phyloP scores from a whole-genome alignment of 2,113 vertebrate species.

The Dromaius novaehollandiae region DNA sequence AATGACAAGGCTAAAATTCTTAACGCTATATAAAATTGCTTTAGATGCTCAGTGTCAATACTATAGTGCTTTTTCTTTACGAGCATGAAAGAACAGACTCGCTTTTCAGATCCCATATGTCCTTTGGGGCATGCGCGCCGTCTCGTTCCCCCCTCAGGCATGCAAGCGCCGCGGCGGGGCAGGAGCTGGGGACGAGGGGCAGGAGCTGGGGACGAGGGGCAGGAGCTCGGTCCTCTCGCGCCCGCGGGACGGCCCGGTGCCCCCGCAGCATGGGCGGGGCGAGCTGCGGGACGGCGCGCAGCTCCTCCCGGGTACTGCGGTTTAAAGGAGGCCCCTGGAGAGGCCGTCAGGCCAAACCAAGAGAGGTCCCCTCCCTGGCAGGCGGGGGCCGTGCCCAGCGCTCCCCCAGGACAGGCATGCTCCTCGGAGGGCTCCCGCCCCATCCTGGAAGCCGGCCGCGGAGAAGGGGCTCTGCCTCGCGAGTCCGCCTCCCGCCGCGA shows the following conservation, averaged over 20 bases:
- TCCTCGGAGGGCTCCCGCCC: neutral
- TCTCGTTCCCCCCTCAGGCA: neutral
- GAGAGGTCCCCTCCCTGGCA: neutral
- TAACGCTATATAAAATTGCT: constrained; percentile 32
- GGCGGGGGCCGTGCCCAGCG: neutral
- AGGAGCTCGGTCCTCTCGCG: neutral
- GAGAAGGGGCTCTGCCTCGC: neutral
- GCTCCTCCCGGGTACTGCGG: neutral
- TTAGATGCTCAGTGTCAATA: neutral
- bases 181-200: no score
- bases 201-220: no score
- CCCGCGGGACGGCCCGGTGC: no score
- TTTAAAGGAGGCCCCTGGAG: neutral
- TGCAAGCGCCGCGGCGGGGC: neutral
- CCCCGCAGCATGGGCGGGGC: no score
- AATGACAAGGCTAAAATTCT: neutral
- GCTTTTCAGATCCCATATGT: neutral
- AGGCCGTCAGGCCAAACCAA: neutral
- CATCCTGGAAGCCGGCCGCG: neutral
- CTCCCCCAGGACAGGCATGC: neutral
- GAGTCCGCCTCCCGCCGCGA: rapidly evolving
- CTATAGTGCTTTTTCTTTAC: neutral
- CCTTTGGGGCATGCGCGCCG: neutral
- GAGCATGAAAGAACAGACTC: no score
- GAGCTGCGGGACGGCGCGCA: rapidly evolving